Conservation (phyloP, 2,113 vertebrate species). For the Coreoperca whiteheadi region DNA sequence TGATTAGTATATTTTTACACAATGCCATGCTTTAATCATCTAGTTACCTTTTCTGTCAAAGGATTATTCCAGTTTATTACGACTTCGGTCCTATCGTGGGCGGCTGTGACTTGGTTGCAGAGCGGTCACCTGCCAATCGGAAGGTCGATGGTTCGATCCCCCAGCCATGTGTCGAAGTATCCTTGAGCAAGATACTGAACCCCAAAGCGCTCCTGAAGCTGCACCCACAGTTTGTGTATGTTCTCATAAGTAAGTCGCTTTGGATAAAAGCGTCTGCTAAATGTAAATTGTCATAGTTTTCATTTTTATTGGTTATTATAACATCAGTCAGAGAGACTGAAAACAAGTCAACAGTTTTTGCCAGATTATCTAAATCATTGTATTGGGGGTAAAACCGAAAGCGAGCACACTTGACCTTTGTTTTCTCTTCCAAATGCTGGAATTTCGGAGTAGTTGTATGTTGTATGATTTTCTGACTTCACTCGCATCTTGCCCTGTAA, state of each 20-base stretch:
- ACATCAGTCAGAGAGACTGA: background rate
- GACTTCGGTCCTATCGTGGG: too few species aligned
- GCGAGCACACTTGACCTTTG: background rate
- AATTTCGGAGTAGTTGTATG: background rate
- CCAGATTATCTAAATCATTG: too few species aligned
- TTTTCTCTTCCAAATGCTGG: background rate
- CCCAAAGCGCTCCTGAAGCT: too few species aligned
- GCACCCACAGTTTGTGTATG: too few species aligned
- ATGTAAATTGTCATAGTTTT: background rate
- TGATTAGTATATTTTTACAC: background rate
- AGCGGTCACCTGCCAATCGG: too few species aligned
- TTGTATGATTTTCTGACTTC: background rate
- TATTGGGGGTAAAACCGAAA: background rate
- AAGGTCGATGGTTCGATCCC: too few species aligned
- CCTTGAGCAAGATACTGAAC: too few species aligned
- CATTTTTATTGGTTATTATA: background rate
- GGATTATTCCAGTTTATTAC: too few species aligned
- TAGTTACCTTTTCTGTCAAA: background rate
- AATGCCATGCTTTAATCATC: background rate
- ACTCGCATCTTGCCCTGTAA: background rate
- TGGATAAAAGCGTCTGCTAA: too few species aligned
- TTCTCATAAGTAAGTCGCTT: too few species aligned
- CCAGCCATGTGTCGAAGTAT: too few species aligned
- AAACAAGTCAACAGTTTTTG: background rate
- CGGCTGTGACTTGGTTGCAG: too few species aligned